These are phyloP conservation scores for Schizothorax lantsangensis DNA, from an alignment of 2,797 vertebrate species.

Conservation along the genomic window DNA sequence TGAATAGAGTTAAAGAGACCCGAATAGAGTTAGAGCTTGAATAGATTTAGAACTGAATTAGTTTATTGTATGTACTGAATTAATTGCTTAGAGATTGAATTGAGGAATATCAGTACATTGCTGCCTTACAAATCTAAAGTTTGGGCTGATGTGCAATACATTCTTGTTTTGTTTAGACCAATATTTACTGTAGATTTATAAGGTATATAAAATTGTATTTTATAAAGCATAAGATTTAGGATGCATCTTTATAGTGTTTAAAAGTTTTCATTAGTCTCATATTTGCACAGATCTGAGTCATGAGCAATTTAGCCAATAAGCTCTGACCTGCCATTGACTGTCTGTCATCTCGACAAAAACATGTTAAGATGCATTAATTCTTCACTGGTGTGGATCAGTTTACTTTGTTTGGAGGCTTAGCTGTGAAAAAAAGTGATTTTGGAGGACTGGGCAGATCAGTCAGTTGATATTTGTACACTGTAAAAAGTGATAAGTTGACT, in stretches of 20 bases:
- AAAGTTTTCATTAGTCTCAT: not conserved
- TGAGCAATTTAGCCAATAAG: not conserved
- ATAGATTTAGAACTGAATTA: not conserved
- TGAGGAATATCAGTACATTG: not conserved
- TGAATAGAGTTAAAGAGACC: not conserved
- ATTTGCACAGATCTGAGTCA: not conserved
- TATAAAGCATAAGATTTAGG: not conserved
- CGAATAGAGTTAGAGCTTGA: not conserved
- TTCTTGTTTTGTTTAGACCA: not conserved
- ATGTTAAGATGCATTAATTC: not conserved
- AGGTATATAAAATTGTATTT: not conserved
- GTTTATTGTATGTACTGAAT: not conserved
- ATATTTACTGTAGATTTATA: not conserved
- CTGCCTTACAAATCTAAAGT: not conserved
- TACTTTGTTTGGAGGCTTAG: not conserved
- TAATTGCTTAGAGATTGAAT: not conserved
- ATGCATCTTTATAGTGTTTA: not conserved
- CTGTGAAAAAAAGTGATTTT: not conserved
- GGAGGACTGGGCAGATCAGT: not conserved
- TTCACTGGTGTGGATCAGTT: not conserved
- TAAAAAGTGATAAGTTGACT: too few species aligned
- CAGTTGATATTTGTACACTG: not conserved
- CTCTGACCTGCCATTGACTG: not conserved
- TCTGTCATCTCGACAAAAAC: not conserved
- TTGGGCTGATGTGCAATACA: conserved; percentile 25